Conservation (phyloP, 2,113 vertebrate species). For the Bombycilla garrulus region DNA sequence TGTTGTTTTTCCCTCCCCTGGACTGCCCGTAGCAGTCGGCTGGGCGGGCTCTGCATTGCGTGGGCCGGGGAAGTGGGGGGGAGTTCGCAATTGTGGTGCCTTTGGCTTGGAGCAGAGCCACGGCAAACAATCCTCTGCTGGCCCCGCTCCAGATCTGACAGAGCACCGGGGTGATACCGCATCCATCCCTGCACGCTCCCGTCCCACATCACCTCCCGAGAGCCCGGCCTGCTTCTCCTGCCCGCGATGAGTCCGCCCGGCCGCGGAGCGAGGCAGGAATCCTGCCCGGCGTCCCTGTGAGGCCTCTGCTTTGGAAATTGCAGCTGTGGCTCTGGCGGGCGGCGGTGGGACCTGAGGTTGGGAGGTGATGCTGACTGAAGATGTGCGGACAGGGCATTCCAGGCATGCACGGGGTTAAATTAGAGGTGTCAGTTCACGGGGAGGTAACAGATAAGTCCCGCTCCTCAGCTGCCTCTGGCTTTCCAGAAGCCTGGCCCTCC, state of each 20-base stretch:
- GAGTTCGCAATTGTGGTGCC: not conserved
- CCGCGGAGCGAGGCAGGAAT: not conserved
- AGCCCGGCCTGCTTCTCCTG: not conserved
- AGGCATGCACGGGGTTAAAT: conserved; percentile 52
- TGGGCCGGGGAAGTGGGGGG: conserved; percentile 15
- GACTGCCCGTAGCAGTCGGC: conserved; percentile 16
- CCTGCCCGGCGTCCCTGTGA: not conserved
- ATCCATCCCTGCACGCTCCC: not conserved
- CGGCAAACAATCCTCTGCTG: conserved; percentile 30
- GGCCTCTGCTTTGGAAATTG: conserved; percentile 18
- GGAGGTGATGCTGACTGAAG: conserved; percentile 59
- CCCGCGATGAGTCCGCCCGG: not conserved
- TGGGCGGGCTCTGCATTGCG: conserved; percentile 16
- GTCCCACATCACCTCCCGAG: not conserved
- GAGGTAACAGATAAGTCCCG: conserved; percentile 62
- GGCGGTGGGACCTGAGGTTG: not conserved
- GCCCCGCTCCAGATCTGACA: conserved; percentile 26
- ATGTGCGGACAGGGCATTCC: conserved; percentile 54
- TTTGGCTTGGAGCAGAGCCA: conserved; percentile 49
- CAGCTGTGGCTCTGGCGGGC: conserved; percentile 45
- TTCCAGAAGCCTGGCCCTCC: conserved; percentile 15
- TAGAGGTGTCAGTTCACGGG: conserved; percentile 59
- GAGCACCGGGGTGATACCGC: not conserved
- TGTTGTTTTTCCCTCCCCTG: conserved; percentile 40
- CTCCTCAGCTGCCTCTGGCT: not conserved